These are phyloP conservation scores for Oscheius myriophilus DNA, from an alignment of 2,888 invertebrate genomes.

Conservation along the genomic window DNA sequence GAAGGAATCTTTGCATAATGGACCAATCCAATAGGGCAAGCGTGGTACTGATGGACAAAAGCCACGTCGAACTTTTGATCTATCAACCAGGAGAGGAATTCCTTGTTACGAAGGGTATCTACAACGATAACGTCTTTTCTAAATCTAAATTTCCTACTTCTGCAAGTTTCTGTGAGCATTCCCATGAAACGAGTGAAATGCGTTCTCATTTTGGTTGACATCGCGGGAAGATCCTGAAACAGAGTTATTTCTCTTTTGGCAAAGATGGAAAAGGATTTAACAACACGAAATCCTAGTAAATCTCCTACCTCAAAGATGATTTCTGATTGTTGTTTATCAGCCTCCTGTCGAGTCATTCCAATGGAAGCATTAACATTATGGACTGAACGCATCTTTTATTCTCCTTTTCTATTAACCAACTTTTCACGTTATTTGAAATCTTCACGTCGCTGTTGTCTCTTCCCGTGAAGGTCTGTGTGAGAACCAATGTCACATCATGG, in stretches of 20 bases:
- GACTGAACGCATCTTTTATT: conserved; percentile 6
- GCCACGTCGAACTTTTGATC: conserved; percentile 51
- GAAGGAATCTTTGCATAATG: conserved; percentile 46
- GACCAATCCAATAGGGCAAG: conserved; percentile 43
- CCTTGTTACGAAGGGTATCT: conserved; percentile 32
- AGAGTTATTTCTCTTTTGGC: too few relatives aligned
- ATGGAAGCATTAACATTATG: conserved; percentile 18
- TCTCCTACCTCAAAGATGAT: conserved; percentile 16
- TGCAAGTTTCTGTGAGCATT: conserved; percentile 14
- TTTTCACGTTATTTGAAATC: conserved; percentile 25
- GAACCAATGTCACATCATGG: conserved; percentile 44
- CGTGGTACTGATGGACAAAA: conserved; percentile 48
- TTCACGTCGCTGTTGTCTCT: conserved; percentile 28
- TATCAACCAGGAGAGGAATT: conserved; percentile 33
- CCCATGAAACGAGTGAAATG: conserved; percentile 14
- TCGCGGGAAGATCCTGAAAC: conserved; percentile 9
- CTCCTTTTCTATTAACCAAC: conserved; percentile 13
- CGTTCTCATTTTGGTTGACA: neutral
- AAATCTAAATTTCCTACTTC: neutral
- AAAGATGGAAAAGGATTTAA: too few relatives aligned
- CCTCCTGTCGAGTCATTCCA: conserved; percentile 1
- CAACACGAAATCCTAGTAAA: too few relatives aligned
- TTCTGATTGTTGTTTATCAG: conserved; percentile 4
- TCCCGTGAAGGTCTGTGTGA: conserved; percentile 28
- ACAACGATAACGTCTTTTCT: neutral